Evolutionary conservation across 2,888 invertebrate genomes (phyloP).

Genomic region (Pyrochroa serraticornis): DNA sequence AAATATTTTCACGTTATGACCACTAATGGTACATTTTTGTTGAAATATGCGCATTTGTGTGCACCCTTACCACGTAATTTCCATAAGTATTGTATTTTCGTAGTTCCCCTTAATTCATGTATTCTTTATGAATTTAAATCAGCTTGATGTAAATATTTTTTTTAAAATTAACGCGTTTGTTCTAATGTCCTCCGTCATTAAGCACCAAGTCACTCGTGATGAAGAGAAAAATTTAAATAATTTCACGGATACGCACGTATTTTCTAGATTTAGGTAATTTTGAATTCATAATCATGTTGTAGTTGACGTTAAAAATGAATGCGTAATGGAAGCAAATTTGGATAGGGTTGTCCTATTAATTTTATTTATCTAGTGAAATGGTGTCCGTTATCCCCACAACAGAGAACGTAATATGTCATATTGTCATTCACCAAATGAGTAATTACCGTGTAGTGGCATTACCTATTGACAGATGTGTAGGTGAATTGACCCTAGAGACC

Average conservation of each 20-base stretch:
- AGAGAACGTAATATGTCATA: slow-evolving; percentile 55
- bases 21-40: slow-evolving; percentile 1
- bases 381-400: slow-evolving; percentile 40
- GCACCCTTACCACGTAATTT: background rate
- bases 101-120: background rate
- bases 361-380: slow-evolving; percentile 41
- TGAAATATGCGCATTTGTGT: slow-evolving; percentile 5
- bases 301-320: slow-evolving; percentile 7
- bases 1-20: background rate
- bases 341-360: slow-evolving; percentile 37
- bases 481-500: slow-evolving; percentile 48
- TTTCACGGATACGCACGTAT: too few species aligned
- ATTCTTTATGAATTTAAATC: background rate
- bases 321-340: slow-evolving; percentile 23
- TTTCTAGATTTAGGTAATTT: too few species aligned
- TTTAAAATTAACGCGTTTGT: too few species aligned
- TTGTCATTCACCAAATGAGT: slow-evolving; percentile 56
- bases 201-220: too few species aligned
- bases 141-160: too few species aligned
- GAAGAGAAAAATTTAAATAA: too few species aligned
- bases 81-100: background rate
- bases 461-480: slow-evolving; percentile 56
- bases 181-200: too few species aligned
- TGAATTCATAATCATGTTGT: background rate
- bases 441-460: slow-evolving; percentile 53